phyloP scores from a whole-genome alignment of 2,797 vertebrate species.

The Sarcoramphus papa region DNA sequence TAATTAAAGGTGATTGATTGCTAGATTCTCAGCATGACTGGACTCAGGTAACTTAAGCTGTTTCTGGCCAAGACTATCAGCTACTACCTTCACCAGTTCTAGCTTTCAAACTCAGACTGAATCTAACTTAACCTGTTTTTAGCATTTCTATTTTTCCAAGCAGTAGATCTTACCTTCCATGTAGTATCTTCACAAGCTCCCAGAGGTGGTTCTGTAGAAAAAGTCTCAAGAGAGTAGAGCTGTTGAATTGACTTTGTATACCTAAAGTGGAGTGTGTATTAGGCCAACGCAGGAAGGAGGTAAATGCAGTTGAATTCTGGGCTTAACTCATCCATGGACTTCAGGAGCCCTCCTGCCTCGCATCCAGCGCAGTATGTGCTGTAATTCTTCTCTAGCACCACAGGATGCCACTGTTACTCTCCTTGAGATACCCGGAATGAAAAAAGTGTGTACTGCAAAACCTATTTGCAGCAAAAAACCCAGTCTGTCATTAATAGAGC shows the following conservation, averaged over 20 bases:
- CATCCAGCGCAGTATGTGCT: accelerated
- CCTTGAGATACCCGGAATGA: background rate
- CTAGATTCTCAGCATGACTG: background rate
- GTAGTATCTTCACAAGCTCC: background rate
- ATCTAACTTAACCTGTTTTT: accelerated
- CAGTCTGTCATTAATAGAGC: background rate
- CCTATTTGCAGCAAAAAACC: background rate
- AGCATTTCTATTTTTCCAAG: background rate
- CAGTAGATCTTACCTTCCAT: background rate
- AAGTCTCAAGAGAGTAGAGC: too few relatives aligned
- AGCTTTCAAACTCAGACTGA: background rate
- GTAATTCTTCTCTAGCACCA: background rate
- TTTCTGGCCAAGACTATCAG: background rate
- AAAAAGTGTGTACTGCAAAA: background rate
- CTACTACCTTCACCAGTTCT: accelerated
- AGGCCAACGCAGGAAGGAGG: too few relatives aligned
- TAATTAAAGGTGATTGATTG: constrained; percentile 50
- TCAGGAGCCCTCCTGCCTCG: background rate
- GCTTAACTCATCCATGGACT: accelerated
- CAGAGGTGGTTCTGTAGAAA: accelerated
- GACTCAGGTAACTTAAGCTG: background rate
- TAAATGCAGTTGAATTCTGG: background rate
- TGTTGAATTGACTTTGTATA: background rate
- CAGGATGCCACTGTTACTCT: constrained; percentile 29
- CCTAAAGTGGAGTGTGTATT: accelerated